A percentile compares a stretch with the other conserved stretches of the same genome.
These are phyloP conservation scores for Crossocerus cetratus DNA, from an alignment of 2,888 invertebrate species.

Conservation along the genomic window DNA sequence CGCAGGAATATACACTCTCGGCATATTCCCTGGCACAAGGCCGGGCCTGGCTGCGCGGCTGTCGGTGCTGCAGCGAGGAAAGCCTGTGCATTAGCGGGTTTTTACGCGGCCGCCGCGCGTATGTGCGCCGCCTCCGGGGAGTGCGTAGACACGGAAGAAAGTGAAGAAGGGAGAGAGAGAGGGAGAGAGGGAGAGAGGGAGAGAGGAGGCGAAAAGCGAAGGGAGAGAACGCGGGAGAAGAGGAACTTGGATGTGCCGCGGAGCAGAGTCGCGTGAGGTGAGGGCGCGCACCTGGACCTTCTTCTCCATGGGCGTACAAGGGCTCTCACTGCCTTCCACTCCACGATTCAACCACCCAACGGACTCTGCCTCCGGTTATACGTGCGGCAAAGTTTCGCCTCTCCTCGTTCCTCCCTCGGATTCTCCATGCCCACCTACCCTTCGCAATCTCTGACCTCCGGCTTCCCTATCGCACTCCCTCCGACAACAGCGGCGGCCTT, in stretches of 20 bases:
- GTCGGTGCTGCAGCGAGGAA: no score
- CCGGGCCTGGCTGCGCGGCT: no score
- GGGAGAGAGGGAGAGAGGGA: conserved; percentile 7
- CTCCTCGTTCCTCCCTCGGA: conserved; percentile 23
- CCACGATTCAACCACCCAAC: conserved; percentile 69
- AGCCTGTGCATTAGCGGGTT: conserved; percentile 27
- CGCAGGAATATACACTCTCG: conserved; percentile 17
- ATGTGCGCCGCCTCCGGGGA: conserved; percentile 23
- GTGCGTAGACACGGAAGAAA: conserved; percentile 23
- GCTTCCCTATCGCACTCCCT: neutral
- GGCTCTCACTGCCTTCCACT: conserved; percentile 70
- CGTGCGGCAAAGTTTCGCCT: conserved; percentile 47
- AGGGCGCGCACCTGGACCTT: conserved; percentile 71
- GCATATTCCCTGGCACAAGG: no score
- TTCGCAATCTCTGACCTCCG: neutral
- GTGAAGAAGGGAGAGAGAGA: neutral
- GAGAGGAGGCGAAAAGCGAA: no score
- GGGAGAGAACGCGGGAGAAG: conserved; percentile 16
- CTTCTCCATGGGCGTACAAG: conserved; percentile 69
- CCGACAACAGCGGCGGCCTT: conserved; percentile 8
- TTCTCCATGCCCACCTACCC: neutral
- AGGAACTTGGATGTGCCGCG: conserved; percentile 61
- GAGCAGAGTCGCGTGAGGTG: conserved; percentile 58
- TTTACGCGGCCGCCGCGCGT: conserved; percentile 34
- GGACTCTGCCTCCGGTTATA: conserved; percentile 64